These are phyloP conservation scores for Schlechtendalia chinensis DNA, from an alignment of 1,140 invertebrate genomes.

Conservation along the genomic window DNA sequence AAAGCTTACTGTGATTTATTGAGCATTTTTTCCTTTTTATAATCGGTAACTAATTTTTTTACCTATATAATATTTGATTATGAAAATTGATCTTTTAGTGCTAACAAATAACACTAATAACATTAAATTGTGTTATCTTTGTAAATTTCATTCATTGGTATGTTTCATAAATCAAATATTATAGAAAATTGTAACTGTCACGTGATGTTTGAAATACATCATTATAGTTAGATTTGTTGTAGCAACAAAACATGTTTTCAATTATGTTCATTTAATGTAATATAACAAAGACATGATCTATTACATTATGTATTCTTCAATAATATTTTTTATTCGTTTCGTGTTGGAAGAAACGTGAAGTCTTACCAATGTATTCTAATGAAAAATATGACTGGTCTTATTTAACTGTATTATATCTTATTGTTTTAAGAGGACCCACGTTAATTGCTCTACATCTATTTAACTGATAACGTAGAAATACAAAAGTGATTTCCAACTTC, in stretches of 20 bases:
- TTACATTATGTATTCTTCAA: background rate
- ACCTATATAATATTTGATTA: background rate
- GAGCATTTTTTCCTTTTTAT: conserved; percentile 37
- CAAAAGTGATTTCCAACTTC: too few species aligned
- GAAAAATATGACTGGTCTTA: background rate
- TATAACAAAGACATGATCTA: background rate
- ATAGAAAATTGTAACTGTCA: background rate
- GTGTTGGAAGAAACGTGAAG: background rate
- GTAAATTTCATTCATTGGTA: background rate
- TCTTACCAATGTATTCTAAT: background rate
- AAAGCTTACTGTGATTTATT: conserved; percentile 42
- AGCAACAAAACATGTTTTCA: background rate
- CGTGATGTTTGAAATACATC: background rate
- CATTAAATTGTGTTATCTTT: background rate
- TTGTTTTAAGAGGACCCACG: too few species aligned
- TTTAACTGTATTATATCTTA: background rate
- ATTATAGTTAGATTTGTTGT: background rate
- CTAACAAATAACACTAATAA: too few species aligned
- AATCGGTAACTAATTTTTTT: conserved; percentile 26
- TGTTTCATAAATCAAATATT: background rate
- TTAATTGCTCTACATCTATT: too few species aligned
- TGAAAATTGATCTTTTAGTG: background rate
- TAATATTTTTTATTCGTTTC: conserved; percentile 1
- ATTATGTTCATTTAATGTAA: background rate
- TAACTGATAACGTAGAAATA: too few species aligned